A percentile compares a stretch with the other conserved stretches of the same genome.
Conservation (phyloP, 2,797 vertebrate species). For the Chiloscyllium punctatum region DNA sequence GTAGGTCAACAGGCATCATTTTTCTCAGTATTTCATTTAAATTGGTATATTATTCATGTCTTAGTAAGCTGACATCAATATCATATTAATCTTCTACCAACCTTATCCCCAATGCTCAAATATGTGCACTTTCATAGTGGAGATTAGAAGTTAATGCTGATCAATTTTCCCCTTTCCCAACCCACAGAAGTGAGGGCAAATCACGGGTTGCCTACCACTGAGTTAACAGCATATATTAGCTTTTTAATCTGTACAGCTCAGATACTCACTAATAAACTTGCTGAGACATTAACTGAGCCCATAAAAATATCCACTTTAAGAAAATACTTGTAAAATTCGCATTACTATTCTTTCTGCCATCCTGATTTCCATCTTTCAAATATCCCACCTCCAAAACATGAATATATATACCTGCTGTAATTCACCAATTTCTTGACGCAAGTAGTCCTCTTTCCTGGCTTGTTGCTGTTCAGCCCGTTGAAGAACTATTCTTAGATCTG, state of each 20-base stretch:
- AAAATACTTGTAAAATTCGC: not conserved
- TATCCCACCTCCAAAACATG: not conserved
- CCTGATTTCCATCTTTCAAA: not conserved
- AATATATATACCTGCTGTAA: slow-evolving; percentile 77
- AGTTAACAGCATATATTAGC: not conserved
- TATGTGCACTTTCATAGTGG: not conserved
- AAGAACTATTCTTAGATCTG: slow-evolving; percentile 79
- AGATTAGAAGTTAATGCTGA: not conserved
- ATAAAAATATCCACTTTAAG: not conserved
- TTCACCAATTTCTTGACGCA: slow-evolving; percentile 89
- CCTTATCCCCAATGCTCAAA: not conserved
- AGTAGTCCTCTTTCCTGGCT: slow-evolving; percentile 91
- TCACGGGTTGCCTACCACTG: not conserved
- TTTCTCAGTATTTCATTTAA: not conserved
- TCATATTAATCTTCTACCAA: not conserved
- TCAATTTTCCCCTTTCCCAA: not conserved
- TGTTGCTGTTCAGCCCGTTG: slow-evolving; percentile 89
- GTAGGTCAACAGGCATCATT: not conserved
- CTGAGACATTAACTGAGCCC: not conserved
- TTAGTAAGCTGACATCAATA: not conserved
- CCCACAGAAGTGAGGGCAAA: not conserved
- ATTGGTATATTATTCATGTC: not conserved
- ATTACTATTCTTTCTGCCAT: not conserved
- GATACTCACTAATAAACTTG: not conserved
- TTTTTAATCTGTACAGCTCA: not conserved